These are phyloP conservation scores for Cephalopholis sonnerati DNA, from an alignment of 2,113 vertebrate species.

Conservation along the genomic window DNA sequence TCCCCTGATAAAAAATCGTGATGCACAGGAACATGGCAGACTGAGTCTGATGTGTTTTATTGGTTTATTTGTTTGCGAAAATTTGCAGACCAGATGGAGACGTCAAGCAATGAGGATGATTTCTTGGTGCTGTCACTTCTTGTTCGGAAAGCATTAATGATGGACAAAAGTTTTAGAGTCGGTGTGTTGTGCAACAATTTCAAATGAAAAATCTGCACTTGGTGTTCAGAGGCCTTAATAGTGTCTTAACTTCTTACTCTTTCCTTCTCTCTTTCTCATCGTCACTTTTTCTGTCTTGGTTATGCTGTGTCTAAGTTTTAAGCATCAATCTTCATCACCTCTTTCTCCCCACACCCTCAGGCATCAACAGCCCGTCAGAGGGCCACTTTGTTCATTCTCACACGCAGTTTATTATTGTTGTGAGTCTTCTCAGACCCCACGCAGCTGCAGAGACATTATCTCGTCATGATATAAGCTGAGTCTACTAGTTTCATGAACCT, in stretches of 20 bases:
- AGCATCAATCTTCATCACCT: not conserved
- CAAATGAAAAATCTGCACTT: no score
- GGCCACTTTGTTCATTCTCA: slow-evolving; percentile 29
- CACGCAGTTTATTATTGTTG: slow-evolving; percentile 63
- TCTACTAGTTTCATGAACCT: slow-evolving; percentile 29
- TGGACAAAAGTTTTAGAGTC: no score
- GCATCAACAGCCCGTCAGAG: slow-evolving; percentile 13
- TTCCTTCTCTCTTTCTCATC: not conserved
- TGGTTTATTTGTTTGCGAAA: no score
- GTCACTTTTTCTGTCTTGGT: not conserved
- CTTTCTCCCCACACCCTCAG: slow-evolving; percentile 3
- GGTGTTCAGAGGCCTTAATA: not conserved
- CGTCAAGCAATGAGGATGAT: no score
- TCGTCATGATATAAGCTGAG: slow-evolving; percentile 36
- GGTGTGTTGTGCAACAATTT: no score
- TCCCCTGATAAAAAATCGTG: no score
- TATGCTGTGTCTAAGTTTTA: not conserved
- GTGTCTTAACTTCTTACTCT: not conserved
- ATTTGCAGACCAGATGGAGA: no score
- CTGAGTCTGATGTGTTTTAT: no score
- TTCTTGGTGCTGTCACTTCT: no score
- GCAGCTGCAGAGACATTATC: slow-evolving; percentile 55
- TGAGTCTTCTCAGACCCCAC: slow-evolving; percentile 46
- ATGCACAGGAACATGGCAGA: no score
- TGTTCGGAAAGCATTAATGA: no score